Evolutionary conservation across 2,888 invertebrate species (phyloP).

Genomic region (Ellobium chinense): DNA sequence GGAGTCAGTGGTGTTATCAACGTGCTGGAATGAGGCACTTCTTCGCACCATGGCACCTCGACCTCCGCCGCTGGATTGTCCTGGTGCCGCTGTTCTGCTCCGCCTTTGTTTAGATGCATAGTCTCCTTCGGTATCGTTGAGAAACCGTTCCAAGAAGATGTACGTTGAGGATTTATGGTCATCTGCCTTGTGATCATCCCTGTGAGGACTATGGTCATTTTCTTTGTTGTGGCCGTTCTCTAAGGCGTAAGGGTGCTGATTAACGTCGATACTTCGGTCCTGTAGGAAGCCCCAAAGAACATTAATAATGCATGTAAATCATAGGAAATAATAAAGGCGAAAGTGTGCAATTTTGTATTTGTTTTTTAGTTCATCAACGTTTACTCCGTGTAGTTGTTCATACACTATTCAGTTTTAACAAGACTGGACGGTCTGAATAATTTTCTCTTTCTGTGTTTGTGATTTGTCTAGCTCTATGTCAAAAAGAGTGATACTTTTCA

Average conservation of each 20-base stretch:
- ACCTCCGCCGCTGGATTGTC: neutral
- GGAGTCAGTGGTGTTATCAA: neutral
- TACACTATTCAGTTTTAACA: too few relatives aligned
- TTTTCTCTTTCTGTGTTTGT: too few relatives aligned
- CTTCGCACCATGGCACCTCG: neutral
- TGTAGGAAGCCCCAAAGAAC: too few relatives aligned
- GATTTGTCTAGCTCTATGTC: too few relatives aligned
- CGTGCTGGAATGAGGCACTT: slow-evolving; percentile 23
- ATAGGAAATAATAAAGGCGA: too few relatives aligned
- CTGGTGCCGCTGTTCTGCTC: neutral
- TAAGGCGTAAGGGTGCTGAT: neutral
- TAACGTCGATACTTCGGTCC: slow-evolving; percentile 6
- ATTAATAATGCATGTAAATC: too few relatives aligned
- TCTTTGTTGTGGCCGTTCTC: neutral
- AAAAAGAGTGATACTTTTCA: too few relatives aligned
- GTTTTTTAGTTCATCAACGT: too few relatives aligned
- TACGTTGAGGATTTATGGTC: neutral
- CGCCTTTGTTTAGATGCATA: neutral
- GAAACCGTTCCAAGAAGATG: slow-evolving; percentile 26
- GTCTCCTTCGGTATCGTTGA: slow-evolving; percentile 5
- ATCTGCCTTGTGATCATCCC: neutral
- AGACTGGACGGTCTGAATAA: too few relatives aligned
- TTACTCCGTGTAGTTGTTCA: too few relatives aligned
- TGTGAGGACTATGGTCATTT: neutral
- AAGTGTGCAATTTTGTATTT: too few relatives aligned